These are phyloP conservation scores for Xestia c-nigrum DNA, from an alignment of 2,888 invertebrate species.

Conservation along the genomic window DNA sequence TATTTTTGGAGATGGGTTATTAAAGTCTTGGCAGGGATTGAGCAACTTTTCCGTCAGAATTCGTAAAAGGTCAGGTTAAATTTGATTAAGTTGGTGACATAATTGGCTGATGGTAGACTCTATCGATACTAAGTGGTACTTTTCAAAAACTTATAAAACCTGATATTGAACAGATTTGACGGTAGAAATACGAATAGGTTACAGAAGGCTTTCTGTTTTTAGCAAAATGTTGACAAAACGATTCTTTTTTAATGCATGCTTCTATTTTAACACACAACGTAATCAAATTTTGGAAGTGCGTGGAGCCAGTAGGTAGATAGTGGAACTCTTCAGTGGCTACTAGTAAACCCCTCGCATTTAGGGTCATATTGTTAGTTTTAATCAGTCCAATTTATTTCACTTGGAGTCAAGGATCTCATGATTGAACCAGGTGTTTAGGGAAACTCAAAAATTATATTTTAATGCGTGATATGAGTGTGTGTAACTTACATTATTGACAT, in stretches of 20 bases:
- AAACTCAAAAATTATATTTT: no score
- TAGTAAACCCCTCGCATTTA: background rate
- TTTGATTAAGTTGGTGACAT: slow-evolving; percentile 2
- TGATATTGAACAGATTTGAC: background rate
- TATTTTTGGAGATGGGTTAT: slow-evolving; percentile 21
- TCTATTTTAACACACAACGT: background rate
- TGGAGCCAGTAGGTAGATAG: background rate
- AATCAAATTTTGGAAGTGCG: background rate
- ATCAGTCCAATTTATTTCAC: background rate
- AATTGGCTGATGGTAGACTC: background rate
- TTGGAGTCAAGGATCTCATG: background rate
- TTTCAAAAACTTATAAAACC: background rate
- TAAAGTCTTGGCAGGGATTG: background rate
- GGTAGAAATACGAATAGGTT: background rate
- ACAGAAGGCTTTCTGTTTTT: background rate
- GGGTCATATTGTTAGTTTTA: background rate
- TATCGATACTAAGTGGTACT: background rate
- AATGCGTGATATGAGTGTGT: background rate
- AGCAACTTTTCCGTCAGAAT: background rate
- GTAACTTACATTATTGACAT: background rate
- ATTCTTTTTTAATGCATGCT: no score
- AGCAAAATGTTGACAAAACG: no score
- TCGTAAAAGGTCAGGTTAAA: slow-evolving; percentile 12
- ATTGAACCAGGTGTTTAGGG: background rate
- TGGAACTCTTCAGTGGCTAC: background rate